phyloP scores from a whole-genome alignment of 53 echinoderm and acorn worm genomes.

The Henricia sp. region DNA sequence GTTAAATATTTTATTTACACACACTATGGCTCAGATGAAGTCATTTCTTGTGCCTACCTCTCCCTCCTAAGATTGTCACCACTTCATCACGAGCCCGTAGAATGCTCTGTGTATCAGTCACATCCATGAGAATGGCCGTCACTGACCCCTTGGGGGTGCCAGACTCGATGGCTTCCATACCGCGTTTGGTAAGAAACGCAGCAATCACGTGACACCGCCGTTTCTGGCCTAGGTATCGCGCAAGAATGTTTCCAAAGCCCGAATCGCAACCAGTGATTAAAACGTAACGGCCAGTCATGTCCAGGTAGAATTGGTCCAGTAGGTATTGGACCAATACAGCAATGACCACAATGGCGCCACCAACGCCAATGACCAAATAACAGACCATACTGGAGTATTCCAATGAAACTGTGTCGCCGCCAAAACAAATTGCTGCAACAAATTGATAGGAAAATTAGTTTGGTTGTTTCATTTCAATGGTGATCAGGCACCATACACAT shows the following conservation, averaged over 20 bases:
- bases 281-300: constrained; percentile 40
- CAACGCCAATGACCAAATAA: constrained; percentile 11
- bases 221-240: constrained; percentile 23
- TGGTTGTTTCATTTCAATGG: too few relatives aligned
- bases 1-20: not conserved
- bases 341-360: not conserved
- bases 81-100: constrained; percentile 15
- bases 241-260: constrained; percentile 57
- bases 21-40: too few relatives aligned
- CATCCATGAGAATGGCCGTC: constrained; percentile 37
- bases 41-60: constrained; percentile 27
- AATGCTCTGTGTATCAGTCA: constrained; percentile 55
- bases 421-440: too few relatives aligned
- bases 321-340: not conserved
- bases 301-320: not conserved
- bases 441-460: too few relatives aligned
- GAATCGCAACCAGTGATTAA: constrained; percentile 67
- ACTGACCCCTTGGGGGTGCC: too few relatives aligned
- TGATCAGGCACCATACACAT: too few relatives aligned
- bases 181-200: constrained; percentile 49
- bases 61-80: not conserved
- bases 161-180: too few relatives aligned
- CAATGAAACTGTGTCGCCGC: not conserved
- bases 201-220: constrained; percentile 61
- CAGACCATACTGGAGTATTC: constrained; percentile 10